These are phyloP conservation scores for Gracilinanus agilis DNA, from an alignment of 2,113 vertebrate species.

Conservation along the genomic window DNA sequence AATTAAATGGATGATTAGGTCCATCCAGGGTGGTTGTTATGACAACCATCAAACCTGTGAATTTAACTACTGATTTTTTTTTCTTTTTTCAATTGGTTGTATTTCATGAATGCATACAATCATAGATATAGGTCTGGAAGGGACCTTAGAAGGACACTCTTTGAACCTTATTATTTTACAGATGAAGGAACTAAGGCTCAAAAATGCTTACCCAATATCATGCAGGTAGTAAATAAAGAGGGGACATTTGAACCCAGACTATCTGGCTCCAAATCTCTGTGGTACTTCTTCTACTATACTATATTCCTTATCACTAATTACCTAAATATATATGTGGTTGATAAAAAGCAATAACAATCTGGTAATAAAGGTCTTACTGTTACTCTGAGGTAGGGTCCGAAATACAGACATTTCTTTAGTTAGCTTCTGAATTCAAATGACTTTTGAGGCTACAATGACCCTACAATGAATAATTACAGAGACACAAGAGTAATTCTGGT, in stretches of 20 bases:
- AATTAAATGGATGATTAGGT: not conserved
- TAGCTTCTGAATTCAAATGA: not conserved
- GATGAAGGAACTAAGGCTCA: not conserved
- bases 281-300: not conserved
- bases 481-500: not conserved
- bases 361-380: not conserved
- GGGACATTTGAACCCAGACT: not conserved
- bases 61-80: not conserved
- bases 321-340: not conserved
- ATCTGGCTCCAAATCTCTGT: not conserved
- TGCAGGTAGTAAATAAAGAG: not conserved
- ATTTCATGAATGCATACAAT: not conserved
- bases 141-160: not conserved
- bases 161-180: not conserved
- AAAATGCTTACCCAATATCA: not conserved
- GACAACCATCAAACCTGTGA: not conserved
- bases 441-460: not conserved
- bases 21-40: not conserved
- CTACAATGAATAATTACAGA: not conserved
- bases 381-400: not conserved
- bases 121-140: not conserved
- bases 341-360: not conserved
- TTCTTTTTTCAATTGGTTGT: not conserved
- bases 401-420: not conserved
- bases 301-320: not conserved